These are phyloP conservation scores for Agonum fuliginosum DNA, from an alignment of 2,888 invertebrate genomes.

Conservation along the genomic window DNA sequence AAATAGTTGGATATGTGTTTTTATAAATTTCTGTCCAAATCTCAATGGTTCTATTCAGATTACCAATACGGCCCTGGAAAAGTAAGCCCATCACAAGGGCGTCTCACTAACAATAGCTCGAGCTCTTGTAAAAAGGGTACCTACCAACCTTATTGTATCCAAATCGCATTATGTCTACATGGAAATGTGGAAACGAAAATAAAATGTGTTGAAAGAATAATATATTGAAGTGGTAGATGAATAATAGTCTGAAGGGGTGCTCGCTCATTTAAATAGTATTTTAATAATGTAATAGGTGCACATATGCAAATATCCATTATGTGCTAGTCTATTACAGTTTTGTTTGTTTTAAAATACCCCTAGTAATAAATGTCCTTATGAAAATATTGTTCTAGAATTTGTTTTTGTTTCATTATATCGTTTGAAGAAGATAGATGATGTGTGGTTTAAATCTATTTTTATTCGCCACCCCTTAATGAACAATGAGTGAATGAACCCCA, in stretches of 20 bases:
- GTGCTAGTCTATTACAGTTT: not conserved
- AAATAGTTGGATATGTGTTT: too few species aligned
- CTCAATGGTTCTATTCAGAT: too few species aligned
- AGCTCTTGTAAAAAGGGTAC: constrained; percentile 38
- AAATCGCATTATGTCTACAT: constrained; percentile 51
- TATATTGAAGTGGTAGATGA: constrained; percentile 26
- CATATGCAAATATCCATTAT: not conserved
- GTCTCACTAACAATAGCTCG: constrained; percentile 1
- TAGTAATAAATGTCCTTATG: not conserved
- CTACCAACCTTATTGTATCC: constrained; percentile 38
- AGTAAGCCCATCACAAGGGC: not conserved
- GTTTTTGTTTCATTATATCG: constrained; percentile 27
- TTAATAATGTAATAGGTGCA: constrained; percentile 18
- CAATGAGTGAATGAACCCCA: too few species aligned
- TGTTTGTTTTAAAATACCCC: constrained; percentile 31
- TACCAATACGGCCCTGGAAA: not conserved
- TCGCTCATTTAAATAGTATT: constrained; percentile 31
- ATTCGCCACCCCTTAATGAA: not conserved
- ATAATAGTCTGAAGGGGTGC: constrained; percentile 14
- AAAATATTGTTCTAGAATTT: constrained; percentile 38
- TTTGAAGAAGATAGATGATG: constrained; percentile 3
- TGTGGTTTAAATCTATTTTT: constrained; percentile 9
- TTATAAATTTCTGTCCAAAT: too few species aligned
- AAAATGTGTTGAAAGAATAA: constrained; percentile 54
- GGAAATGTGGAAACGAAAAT: constrained; percentile 38